A percentile compares a stretch with the other conserved stretches of the same genome.
phyloP scores from a whole-genome alignment of 2,888 invertebrate genomes.

The Adelphocoris suturalis region DNA sequence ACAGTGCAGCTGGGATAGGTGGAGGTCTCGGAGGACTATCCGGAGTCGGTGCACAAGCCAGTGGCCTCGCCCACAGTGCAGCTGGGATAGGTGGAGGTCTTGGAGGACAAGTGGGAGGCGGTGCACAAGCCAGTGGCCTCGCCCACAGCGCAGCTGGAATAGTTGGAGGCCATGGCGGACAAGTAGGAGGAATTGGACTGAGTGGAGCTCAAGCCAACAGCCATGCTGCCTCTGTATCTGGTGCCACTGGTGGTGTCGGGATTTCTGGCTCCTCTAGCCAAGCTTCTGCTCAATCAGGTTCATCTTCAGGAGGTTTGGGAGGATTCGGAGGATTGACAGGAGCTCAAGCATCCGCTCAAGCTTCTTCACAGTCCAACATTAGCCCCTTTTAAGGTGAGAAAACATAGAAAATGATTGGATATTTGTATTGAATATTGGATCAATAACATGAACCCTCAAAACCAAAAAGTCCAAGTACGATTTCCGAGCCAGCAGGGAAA shows the following conservation, averaged over 20 bases:
- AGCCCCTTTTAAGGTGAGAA: too few species aligned
- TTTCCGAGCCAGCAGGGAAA: too few species aligned
- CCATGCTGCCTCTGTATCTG: not conserved
- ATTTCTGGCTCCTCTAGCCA: not conserved
- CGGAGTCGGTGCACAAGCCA: not conserved
- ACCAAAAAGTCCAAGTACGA: too few species aligned
- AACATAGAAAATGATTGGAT: too few species aligned
- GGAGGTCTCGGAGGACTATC: too few species aligned
- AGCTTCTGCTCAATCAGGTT: not conserved
- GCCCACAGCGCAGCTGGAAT: not conserved
- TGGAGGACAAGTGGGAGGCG: not conserved
- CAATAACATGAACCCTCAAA: too few species aligned
- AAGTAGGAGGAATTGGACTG: not conserved
- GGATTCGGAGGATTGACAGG: not conserved
- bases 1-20: too few species aligned
- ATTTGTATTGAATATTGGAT: too few species aligned
- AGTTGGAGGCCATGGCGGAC: not conserved
- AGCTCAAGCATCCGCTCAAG: not conserved
- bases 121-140: not conserved
- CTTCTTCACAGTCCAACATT: not conserved
- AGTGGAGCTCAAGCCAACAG: not conserved
- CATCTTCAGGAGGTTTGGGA: not conserved
- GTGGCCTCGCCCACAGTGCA: not conserved
- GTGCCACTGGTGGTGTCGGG: not conserved
- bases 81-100: conserved; percentile 1